Evolutionary conservation across 1,140 invertebrate genomes (phyloP), one percentile per base, ranked within the genome.

Genomic region (Cataglyphis hispanica): DNA sequence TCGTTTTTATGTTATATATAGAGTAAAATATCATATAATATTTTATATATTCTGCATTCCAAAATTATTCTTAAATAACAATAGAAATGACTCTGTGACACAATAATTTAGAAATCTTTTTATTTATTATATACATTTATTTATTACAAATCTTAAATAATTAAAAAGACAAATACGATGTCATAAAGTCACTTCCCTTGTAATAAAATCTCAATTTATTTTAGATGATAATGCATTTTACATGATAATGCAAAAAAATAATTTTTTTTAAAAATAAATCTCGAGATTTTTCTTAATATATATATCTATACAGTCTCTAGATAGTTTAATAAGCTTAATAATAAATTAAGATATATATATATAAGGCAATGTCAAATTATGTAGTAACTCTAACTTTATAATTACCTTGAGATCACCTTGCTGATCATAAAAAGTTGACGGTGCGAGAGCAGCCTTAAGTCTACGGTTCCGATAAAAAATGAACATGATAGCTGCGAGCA

Each of bases 401-500:
- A 66, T 80, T 83, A 94, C 94, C 92, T 94, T 93, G 11, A 94
- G 85, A 72, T 94, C 90, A 16, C 92, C 91, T 11, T 94, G 92
- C 69, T 93, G 93, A 70, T 94, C 92, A 69, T 91, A 94, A 87
- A 94, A 95, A 1, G 91, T 92, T 7, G 92, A 89, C 25, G 94
- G 92, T 25, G 90, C 89, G 6, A 94, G 80, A 6, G 95, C 94
- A 53, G 95, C 96, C 87, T 96, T 96, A 74, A 96, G 95, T 86
- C 96, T 96, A 86, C 97, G 96, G 91, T 97, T 97, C 64, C 97
- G 95, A 58, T 96, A 96, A 77, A 97, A 96, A 90, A 98, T 97
- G 91, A 97, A 96, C 80, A 97, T 95, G 91, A 98, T 97, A 63
- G 97, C 96, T 8, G 96, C 96, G 63, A 97, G 93, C 16, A 97